A percentile compares a stretch with the other conserved stretches of the same genome.
Conservation (phyloP, 1,140 invertebrate genomes). For the Homalodisca vitripennis region DNA sequence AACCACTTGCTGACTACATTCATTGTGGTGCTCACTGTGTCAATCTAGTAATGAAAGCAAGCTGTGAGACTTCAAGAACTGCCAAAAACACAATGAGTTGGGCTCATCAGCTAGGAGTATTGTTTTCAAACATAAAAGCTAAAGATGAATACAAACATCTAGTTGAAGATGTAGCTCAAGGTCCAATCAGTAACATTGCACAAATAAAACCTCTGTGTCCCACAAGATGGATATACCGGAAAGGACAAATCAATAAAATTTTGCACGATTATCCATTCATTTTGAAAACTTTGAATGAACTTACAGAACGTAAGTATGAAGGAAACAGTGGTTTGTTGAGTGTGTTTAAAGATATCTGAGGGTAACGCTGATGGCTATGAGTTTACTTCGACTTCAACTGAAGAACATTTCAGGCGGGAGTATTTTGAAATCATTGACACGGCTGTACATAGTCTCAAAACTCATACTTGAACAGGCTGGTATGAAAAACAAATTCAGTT, state of each 20-base stretch:
- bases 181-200: background rate
- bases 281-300: constrained; percentile 6
- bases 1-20: constrained; percentile 8
- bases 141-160: background rate
- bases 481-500: too few species aligned
- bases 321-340: constrained; percentile 1
- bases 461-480: too few species aligned
- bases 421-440: too few species aligned
- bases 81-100: background rate
- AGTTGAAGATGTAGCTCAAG: background rate
- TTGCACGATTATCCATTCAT: background rate
- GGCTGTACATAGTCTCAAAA: too few species aligned
- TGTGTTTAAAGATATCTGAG: constrained; percentile 1
- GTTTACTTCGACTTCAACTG: too few species aligned
- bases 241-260: background rate
- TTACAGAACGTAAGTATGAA: constrained; percentile 1
- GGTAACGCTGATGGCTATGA: too few species aligned
- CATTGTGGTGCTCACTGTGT: constrained; percentile 11
- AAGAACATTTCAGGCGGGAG: too few species aligned
- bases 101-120: background rate
- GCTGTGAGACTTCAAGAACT: background rate
- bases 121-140: background rate
- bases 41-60: background rate
- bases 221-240: background rate
- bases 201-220: constrained; percentile 5